Evolutionary conservation across 2,888 invertebrate genomes (phyloP).

Genomic region (Ormyrus rosae): DNA sequence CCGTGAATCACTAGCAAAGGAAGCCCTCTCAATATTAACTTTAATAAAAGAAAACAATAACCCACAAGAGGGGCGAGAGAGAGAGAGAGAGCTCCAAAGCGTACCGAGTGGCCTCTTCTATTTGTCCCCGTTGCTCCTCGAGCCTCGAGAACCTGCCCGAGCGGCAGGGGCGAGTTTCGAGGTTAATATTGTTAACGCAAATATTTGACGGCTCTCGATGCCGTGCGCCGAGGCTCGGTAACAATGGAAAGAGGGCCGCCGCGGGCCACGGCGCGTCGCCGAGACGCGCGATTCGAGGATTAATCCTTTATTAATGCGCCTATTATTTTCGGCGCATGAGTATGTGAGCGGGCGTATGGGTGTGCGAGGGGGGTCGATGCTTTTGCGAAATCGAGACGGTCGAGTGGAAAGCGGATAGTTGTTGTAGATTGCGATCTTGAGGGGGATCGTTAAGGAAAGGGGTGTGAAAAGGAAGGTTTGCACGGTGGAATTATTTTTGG

Average conservation of each 20-base stretch:
- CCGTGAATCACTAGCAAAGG: not conserved
- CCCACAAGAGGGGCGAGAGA: not conserved
- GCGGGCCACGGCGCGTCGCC: not conserved
- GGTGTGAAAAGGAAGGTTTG: too few species aligned
- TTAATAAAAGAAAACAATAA: conserved; percentile 17
- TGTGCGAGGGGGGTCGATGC: too few species aligned
- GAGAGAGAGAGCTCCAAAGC: too few species aligned
- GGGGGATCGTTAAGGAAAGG: too few species aligned
- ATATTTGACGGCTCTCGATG: conserved; percentile 27
- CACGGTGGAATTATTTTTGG: too few species aligned
- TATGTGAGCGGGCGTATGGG: not conserved
- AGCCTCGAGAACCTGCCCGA: conserved; percentile 3
- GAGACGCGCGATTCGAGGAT: conserved; percentile 5
- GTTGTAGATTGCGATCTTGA: too few species aligned
- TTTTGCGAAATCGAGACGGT: too few species aligned
- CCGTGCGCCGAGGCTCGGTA: not conserved
- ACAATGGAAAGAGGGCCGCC: conserved; percentile 6
- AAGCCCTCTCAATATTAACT: not conserved
- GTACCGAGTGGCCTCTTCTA: not conserved
- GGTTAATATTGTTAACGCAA: conserved; percentile 37
- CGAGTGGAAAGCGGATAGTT: too few species aligned
- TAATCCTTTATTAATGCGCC: conserved; percentile 32
- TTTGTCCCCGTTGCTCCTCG: not conserved
- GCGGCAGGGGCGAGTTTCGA: not conserved
- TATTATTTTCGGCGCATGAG: not conserved